A percentile compares a stretch with the other conserved stretches of the same genome.
Conservation (phyloP, 2,797 vertebrate species). For the Triplophysa bombifrons region DNA sequence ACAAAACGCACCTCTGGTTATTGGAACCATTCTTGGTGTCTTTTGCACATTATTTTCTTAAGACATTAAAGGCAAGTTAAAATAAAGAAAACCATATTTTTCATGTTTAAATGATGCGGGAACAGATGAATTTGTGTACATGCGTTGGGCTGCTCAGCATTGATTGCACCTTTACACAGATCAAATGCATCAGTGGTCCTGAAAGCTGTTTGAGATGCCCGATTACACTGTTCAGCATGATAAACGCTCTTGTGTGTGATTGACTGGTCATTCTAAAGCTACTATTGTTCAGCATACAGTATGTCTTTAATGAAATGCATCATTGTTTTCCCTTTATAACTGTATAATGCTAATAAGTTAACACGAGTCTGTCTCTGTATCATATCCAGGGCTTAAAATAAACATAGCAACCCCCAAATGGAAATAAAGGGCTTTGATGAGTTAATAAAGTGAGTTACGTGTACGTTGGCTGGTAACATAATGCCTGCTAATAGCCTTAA, state of each 20-base stretch:
- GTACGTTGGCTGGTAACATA: background rate
- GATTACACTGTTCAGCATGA: conserved; percentile 66
- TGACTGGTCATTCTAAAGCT: conserved; percentile 46
- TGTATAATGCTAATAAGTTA: background rate
- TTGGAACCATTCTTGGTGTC: too few relatives aligned
- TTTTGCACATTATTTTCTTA: too few relatives aligned
- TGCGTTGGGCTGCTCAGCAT: conserved; percentile 57
- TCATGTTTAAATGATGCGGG: conserved; percentile 29
- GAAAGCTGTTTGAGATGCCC: conserved; percentile 65
- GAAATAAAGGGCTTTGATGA: background rate
- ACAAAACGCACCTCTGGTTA: too few relatives aligned
- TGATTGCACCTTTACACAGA: conserved; percentile 69
- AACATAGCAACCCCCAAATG: background rate
- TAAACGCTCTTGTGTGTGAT: conserved; percentile 59
- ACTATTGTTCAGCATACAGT: background rate
- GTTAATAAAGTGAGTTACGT: background rate
- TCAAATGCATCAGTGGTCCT: conserved; percentile 64
- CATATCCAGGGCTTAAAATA: background rate
- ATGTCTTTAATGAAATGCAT: background rate
- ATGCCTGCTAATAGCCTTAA: background rate
- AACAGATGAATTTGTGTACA: conserved; percentile 53
- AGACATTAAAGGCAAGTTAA: too few relatives aligned
- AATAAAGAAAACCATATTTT: background rate
- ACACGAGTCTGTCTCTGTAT: background rate
- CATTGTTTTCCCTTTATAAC: background rate